Conservation (phyloP, 2,113 vertebrate species). For the Stercorarius parasiticus region DNA sequence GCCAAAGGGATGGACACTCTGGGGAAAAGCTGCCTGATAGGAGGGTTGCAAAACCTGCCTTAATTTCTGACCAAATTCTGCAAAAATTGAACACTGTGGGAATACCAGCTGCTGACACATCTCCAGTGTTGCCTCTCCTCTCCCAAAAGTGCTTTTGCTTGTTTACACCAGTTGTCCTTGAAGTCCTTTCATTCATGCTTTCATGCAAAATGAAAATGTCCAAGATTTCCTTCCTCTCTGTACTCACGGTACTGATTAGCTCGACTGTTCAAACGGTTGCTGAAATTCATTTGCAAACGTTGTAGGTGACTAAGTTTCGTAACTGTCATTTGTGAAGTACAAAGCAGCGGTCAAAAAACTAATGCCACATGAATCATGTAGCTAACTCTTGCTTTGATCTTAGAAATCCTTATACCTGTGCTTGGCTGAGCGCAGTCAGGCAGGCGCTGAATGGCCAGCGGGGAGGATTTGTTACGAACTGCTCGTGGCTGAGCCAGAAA, state of each 20-base stretch:
- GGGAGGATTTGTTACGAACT: background rate
- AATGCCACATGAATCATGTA: background rate
- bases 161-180: background rate
- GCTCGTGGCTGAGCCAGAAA: background rate
- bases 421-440: background rate
- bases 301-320: background rate
- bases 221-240: background rate
- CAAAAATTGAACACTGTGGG: background rate
- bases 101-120: background rate
- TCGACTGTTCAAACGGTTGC: background rate
- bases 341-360: background rate
- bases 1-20: background rate
- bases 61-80: background rate
- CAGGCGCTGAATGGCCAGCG: accelerated
- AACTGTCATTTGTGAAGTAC: background rate
- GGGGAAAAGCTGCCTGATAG: background rate
- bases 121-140: background rate
- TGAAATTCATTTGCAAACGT: background rate
- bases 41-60: background rate
- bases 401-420: background rate
- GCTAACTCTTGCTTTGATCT: slow-evolving; percentile 13
- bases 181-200: slow-evolving; percentile 7
- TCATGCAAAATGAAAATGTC: background rate
- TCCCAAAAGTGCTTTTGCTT: background rate
- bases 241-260: background rate